Evolutionary conservation across 2,888 invertebrate genomes (phyloP).

Genomic region (Bhutanitis thaidina): DNA sequence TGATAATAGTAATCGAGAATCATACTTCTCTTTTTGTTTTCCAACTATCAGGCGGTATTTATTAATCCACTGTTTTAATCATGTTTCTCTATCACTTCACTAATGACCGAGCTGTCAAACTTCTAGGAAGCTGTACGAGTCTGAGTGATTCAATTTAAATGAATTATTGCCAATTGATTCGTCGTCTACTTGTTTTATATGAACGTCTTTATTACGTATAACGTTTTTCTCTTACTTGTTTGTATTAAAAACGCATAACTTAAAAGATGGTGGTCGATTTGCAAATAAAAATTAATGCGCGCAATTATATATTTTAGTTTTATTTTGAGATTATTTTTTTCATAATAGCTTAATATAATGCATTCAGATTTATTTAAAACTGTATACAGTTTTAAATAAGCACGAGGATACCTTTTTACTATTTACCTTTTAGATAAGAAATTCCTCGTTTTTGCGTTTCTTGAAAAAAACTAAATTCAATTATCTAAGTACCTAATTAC

Average conservation of each 20-base stretch:
- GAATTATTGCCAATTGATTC: slow-evolving; percentile 59
- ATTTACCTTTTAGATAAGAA: too few relatives aligned
- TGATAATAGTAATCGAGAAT: too few relatives aligned
- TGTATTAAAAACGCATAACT: not conserved
- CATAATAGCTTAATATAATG: too few relatives aligned
- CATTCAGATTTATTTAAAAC: too few relatives aligned
- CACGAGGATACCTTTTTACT: too few relatives aligned
- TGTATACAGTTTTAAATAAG: too few relatives aligned
- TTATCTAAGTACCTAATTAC: too few relatives aligned
- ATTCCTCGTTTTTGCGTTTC: too few relatives aligned
- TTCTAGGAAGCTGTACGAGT: slow-evolving; percentile 64
- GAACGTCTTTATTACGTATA: slow-evolving; percentile 3
- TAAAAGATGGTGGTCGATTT: slow-evolving; percentile 13
- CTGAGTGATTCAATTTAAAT: slow-evolving; percentile 72
- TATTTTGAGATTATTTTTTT: too few relatives aligned
- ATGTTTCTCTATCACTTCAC: slow-evolving; percentile 49
- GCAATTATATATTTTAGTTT: too few relatives aligned
- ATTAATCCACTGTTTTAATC: slow-evolving; percentile 48
- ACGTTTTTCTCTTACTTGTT: slow-evolving; percentile 3
- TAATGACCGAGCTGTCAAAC: slow-evolving; percentile 68
- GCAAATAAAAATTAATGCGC: too few relatives aligned
- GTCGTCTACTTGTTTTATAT: slow-evolving; percentile 34
- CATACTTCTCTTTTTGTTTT: slow-evolving; percentile 4
- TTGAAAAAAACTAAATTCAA: too few relatives aligned
- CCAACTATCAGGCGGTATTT: slow-evolving; percentile 29